phyloP scores from a whole-genome alignment of 2,797 vertebrate genomes.

The Clarias laeviceps region DNA sequence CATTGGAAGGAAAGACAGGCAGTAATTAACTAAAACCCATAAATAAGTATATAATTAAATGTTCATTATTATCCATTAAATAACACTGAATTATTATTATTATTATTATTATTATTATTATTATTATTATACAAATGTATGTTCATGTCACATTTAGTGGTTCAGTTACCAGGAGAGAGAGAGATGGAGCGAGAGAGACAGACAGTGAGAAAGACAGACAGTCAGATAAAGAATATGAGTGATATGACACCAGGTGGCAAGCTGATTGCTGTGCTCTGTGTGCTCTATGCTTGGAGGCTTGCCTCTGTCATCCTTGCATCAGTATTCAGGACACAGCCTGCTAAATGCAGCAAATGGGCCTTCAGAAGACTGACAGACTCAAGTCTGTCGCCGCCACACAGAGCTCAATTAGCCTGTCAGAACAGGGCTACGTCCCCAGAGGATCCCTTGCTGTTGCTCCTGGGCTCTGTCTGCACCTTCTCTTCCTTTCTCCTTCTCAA shows the following conservation, averaged over 20 bases:
- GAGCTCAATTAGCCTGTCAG: constrained; percentile 78
- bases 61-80: neutral
- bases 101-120: no score
- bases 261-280: constrained; percentile 44
- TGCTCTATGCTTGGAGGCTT: constrained; percentile 23
- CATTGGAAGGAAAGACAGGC: neutral
- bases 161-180: constrained; percentile 2
- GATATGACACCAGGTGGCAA: constrained; percentile 45
- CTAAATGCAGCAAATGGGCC: constrained; percentile 73
- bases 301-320: constrained; percentile 66
- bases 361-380: constrained; percentile 71
- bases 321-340: constrained; percentile 73
- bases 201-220: neutral
- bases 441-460: constrained; percentile 40
- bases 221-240: neutral
- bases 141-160: neutral
- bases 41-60: neutral
- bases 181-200: constrained; percentile 3
- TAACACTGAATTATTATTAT: no score
- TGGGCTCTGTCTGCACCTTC: constrained; percentile 13
- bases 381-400: constrained; percentile 67
- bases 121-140: no score
- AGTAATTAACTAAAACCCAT: neutral
- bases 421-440: constrained; percentile 64
- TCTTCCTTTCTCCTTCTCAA: constrained; percentile 30